These are phyloP conservation scores for Pinctada fucata DNA, from an alignment of 2,888 invertebrate genomes.

Conservation along the genomic window DNA sequence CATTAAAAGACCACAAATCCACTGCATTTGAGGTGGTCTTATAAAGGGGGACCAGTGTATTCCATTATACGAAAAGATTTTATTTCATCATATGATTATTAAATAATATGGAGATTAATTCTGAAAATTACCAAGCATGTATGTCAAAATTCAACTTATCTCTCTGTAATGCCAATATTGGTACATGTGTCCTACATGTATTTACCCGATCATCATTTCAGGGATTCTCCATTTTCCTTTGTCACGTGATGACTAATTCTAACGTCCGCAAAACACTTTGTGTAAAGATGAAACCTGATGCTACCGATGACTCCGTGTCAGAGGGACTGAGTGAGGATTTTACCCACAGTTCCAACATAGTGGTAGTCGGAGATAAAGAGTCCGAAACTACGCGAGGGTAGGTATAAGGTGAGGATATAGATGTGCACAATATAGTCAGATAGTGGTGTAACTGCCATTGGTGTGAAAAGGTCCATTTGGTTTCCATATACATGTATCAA, in stretches of 20 bases:
- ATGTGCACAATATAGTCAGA: not conserved
- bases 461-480: too few species aligned
- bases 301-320: constrained; percentile 15
- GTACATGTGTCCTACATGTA: not conserved
- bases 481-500: too few species aligned
- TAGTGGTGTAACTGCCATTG: not conserved
- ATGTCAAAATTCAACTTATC: too few species aligned
- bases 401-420: not conserved
- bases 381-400: constrained; percentile 16
- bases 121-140: too few species aligned
- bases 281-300: constrained; percentile 36
- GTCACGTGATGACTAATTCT: constrained; percentile 36
- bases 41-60: too few species aligned
- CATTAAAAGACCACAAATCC: too few species aligned
- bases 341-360: constrained; percentile 25
- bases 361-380: constrained; percentile 4
- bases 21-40: too few species aligned
- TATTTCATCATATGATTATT: too few species aligned
- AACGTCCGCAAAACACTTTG: constrained; percentile 34
- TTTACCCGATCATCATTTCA: constrained; percentile 3
- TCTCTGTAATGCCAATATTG: too few species aligned
- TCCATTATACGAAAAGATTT: too few species aligned
- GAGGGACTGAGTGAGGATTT: constrained; percentile 29
- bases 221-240: constrained; percentile 36
- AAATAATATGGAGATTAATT: too few species aligned